Evolutionary conservation across 1,140 invertebrate genomes (phyloP).

Genomic region (Orchestia grillus): DNA sequence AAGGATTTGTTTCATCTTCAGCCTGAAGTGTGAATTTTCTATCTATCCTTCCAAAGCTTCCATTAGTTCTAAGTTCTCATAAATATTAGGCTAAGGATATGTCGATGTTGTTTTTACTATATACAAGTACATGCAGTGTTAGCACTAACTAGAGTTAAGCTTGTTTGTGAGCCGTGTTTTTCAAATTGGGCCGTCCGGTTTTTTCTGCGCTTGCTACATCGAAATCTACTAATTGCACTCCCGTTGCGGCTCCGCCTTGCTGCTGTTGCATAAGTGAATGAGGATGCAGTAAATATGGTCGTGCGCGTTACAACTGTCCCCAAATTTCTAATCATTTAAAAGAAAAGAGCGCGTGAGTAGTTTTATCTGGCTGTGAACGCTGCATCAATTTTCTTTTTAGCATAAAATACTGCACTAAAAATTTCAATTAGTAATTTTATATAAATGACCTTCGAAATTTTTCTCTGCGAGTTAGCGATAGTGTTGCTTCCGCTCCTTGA

Average conservation of each 20-base stretch:
- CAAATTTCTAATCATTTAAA: background rate
- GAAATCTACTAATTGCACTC: background rate
- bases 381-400: no score
- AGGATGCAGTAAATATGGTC: background rate
- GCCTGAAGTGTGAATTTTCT: background rate
- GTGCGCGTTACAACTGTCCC: background rate
- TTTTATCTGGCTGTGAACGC: no score
- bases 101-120: background rate
- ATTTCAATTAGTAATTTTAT: no score
- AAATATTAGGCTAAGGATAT: background rate
- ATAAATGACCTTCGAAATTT: no score
- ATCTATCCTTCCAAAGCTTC: background rate
- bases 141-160: background rate
- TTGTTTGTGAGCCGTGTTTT: background rate
- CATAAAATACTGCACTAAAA: no score
- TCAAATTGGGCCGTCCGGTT: background rate
- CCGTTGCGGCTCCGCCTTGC: background rate
- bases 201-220: no score
- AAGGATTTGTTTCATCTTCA: background rate
- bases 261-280: background rate
- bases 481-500: no score
- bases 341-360: no score
- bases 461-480: no score
- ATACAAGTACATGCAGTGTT: background rate
- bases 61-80: slow-evolving; percentile 10